These are phyloP conservation scores for Leucania comma DNA, from an alignment of 2,888 invertebrate species.

Conservation along the genomic window DNA sequence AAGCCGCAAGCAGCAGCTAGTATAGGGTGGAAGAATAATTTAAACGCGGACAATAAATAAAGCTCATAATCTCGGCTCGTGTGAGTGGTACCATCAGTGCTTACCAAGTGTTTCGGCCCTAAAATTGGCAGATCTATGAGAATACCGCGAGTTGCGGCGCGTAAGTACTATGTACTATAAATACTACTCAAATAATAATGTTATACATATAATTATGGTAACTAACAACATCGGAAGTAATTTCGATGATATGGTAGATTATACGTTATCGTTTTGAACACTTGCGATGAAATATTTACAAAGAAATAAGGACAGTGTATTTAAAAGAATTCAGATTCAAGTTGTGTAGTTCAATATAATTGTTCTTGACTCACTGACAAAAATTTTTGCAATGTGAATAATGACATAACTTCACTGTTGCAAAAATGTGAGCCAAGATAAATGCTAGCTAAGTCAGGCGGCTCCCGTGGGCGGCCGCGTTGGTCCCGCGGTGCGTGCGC, in stretches of 20 bases:
- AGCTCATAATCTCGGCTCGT: not conserved
- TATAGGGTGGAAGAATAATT: too few relatives aligned
- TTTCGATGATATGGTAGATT: constrained; percentile 65
- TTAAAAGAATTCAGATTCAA: constrained; percentile 53
- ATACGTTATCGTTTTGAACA: constrained; percentile 60
- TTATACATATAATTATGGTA: constrained; percentile 62
- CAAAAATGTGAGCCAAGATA: constrained; percentile 48
- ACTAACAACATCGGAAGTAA: constrained; percentile 64
- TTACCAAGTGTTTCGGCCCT: constrained; percentile 58
- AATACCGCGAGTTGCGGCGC: constrained; percentile 68
- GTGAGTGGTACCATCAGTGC: constrained; percentile 6
- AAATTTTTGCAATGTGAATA: constrained; percentile 48
- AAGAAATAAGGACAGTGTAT: constrained; percentile 50
- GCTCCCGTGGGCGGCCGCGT: constrained; percentile 46
- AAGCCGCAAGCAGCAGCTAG: too few relatives aligned
- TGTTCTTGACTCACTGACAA: constrained; percentile 45
- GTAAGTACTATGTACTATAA: constrained; percentile 66
- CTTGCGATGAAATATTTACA: constrained; percentile 64
- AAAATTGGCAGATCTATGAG: constrained; percentile 75
- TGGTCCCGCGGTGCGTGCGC: constrained; percentile 82
- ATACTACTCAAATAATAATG: constrained; percentile 57
- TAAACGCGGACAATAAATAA: not conserved
- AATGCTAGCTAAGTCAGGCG: constrained; percentile 55
- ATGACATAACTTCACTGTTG: constrained; percentile 41
- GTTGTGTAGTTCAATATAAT: constrained; percentile 44